Percentiles rank a stretch among this genome's conserved stretches.
These are phyloP conservation scores for Anarhynchus alexandrinus DNA, from an alignment of 2,113 vertebrate genomes.

Conservation along the genomic window DNA sequence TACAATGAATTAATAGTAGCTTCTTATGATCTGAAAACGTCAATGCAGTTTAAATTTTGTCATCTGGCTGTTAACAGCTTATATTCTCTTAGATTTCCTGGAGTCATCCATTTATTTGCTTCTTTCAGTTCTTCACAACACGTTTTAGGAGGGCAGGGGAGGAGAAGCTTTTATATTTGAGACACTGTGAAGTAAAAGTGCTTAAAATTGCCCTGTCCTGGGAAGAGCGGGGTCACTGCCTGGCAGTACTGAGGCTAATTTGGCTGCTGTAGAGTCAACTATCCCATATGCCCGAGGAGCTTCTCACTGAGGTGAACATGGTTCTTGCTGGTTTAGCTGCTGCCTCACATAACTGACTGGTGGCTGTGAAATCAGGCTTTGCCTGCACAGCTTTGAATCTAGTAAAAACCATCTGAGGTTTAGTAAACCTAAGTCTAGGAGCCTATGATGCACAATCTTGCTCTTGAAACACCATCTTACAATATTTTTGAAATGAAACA, in stretches of 20 bases:
- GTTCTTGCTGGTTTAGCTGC: not conserved
- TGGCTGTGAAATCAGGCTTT: not conserved
- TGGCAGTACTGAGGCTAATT: not conserved
- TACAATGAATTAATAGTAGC: not conserved
- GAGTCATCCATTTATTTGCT: not conserved
- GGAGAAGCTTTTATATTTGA: not conserved
- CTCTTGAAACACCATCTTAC: not conserved
- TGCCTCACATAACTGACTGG: not conserved
- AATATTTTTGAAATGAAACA: not conserved
- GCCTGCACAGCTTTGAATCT: not conserved
- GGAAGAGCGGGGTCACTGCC: not conserved
- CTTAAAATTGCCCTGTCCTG: not conserved
- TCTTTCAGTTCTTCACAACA: not conserved
- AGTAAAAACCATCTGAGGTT: not conserved
- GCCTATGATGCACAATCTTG: not conserved
- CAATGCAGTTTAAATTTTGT: not conserved
- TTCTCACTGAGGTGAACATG: not conserved
- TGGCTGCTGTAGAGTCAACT: not conserved
- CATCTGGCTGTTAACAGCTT: not conserved
- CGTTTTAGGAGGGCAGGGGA: fast-evolving
- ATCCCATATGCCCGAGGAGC: not conserved
- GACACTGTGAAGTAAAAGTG: not conserved
- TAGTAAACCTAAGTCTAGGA: not conserved
- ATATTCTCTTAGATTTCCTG: not conserved
- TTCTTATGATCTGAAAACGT: not conserved